These are phyloP conservation scores for Macropus fuliginosus DNA, from an alignment of 2,797 vertebrate species.

Conservation along the genomic window DNA sequence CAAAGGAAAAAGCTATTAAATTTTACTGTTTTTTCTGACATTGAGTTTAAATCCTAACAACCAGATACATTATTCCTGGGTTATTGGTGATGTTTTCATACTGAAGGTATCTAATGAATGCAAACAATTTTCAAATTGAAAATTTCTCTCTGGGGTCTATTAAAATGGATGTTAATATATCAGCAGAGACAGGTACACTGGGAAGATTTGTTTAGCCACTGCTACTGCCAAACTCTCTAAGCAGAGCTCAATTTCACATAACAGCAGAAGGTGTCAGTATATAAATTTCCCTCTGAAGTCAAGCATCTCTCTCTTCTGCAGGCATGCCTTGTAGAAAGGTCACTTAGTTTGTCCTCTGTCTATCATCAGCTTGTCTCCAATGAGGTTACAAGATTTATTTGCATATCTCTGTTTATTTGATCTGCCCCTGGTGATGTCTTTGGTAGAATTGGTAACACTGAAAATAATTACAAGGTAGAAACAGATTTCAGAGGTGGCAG, in stretches of 20 bases:
- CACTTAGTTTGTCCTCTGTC: conserved; percentile 19
- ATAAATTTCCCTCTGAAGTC: conserved; percentile 48
- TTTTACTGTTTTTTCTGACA: conserved; percentile 9
- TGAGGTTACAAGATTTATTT: conserved; percentile 59
- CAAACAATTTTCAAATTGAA: conserved; percentile 35
- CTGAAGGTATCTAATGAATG: conserved; percentile 28
- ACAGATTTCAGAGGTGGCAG: conserved; percentile 62
- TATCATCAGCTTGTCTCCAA: conserved; percentile 32
- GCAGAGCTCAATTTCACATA: conserved; percentile 39
- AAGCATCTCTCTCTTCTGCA: conserved; percentile 17
- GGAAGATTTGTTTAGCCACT: conserved; percentile 16
- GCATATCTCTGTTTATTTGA: conserved; percentile 61
- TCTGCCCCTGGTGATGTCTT: conserved; percentile 53
- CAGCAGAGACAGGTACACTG: conserved; percentile 35
- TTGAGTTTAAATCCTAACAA: conserved; percentile 35
- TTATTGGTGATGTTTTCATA: conserved; percentile 34
- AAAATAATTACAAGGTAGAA: conserved; percentile 64
- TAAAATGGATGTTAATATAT: conserved; percentile 57
- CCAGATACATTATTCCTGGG: conserved; percentile 27
- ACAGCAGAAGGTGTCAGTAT: conserved; percentile 48
- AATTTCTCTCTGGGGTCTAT: conserved; percentile 25
- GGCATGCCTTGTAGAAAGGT: neutral
- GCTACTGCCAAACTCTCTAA: conserved; percentile 52
- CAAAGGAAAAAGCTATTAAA: neutral
- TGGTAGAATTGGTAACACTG: conserved; percentile 54